These are phyloP conservation scores for Miltochrista miniata DNA, from an alignment of 2,888 invertebrate genomes.

Conservation along the genomic window DNA sequence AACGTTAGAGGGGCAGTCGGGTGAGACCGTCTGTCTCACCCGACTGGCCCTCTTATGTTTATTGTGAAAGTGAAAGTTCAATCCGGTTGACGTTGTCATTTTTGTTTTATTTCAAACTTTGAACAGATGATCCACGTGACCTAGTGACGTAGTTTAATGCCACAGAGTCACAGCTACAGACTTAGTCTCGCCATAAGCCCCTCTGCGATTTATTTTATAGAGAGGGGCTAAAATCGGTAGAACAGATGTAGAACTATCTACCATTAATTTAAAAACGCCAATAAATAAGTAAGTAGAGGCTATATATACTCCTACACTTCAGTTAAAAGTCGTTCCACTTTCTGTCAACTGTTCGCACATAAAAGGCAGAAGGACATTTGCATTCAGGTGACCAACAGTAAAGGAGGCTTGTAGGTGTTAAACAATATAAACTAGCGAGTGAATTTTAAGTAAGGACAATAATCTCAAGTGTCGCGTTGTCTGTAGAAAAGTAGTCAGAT, in stretches of 20 bases:
- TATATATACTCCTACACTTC: constrained; percentile 36
- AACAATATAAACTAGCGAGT: constrained; percentile 32
- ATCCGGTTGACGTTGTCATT: no score
- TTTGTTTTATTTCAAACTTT: no score
- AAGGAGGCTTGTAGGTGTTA: constrained; percentile 55
- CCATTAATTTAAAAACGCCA: constrained; percentile 9
- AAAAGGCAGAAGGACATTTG: constrained; percentile 59
- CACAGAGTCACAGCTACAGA: no score
- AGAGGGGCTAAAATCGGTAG: background rate
- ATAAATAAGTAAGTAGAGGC: constrained; percentile 26
- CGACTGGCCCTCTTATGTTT: no score
- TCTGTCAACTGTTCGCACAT: constrained; percentile 40
- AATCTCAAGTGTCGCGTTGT: constrained; percentile 16
- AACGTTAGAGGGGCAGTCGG: no score
- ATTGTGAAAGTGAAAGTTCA: no score
- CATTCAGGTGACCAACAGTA: constrained; percentile 61
- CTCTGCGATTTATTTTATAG: no score
- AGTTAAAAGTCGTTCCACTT: constrained; percentile 47
- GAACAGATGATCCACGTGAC: no score
- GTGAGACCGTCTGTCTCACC: no score
- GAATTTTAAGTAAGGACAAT: constrained; percentile 24
- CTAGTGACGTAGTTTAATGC: no score
- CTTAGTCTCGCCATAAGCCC: no score
- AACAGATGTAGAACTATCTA: constrained; percentile 10
- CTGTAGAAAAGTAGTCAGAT: constrained; percentile 10